Conservation (phyloP, 2,888 invertebrate species). For the Didymodactylos carnosus region DNA sequence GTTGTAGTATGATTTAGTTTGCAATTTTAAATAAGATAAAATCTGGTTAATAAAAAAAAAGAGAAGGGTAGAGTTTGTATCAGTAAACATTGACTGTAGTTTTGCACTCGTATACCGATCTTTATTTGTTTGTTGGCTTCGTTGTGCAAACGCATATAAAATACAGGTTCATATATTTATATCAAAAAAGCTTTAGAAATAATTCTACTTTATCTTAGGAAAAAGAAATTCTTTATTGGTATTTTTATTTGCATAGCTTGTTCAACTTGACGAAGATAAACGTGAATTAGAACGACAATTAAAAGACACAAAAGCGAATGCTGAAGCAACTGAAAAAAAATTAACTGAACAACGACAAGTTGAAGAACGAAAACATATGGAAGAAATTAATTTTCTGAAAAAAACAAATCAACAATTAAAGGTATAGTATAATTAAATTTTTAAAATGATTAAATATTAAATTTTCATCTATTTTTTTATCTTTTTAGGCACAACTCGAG, state of each 20-base stretch:
- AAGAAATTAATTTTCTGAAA: slow-evolving; percentile 73
- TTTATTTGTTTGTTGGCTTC: no score
- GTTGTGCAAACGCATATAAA: no score
- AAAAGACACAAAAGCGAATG: slow-evolving; percentile 34
- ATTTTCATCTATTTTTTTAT: not conserved
- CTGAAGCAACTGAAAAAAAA: slow-evolving; percentile 35
- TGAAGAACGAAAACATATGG: slow-evolving; percentile 72
- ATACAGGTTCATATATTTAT: no score
- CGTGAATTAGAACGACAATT: slow-evolving; percentile 59
- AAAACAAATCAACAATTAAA: slow-evolving; percentile 81
- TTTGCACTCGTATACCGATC: no score
- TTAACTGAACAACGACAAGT: slow-evolving; percentile 55
- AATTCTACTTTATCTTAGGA: no score
- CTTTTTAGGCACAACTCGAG: slow-evolving; percentile 62
- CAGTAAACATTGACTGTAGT: no score
- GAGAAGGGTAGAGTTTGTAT: no score
- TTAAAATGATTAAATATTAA: not conserved
- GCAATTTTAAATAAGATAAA: no score
- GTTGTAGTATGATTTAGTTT: no score
- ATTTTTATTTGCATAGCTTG: slow-evolving; percentile 59
- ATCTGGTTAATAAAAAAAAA: no score
- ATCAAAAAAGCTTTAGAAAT: no score
- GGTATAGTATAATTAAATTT: slow-evolving; percentile 38
- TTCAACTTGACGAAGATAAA: slow-evolving; percentile 52
- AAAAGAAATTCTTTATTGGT: slow-evolving; percentile 45